Evolutionary conservation across 2,113 vertebrate species (phyloP).

Genomic region (Rhea pennata): DNA sequence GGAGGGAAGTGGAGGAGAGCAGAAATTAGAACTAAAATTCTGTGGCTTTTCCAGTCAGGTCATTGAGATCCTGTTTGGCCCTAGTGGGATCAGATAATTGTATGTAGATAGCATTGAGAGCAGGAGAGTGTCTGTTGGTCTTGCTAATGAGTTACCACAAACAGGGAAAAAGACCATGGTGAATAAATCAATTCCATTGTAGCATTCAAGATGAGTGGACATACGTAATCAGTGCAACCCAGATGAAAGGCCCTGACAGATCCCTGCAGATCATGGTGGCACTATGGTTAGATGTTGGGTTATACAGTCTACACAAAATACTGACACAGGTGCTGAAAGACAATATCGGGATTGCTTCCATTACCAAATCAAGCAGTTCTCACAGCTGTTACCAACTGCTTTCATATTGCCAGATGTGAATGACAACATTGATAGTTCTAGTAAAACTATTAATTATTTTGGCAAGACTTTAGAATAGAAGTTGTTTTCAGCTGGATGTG

Average conservation of each 20-base stretch:
- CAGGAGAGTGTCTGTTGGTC: not conserved
- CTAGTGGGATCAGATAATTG: not conserved
- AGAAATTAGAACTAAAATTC: not conserved
- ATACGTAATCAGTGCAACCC: not conserved
- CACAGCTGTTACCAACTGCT: conserved; percentile 55
- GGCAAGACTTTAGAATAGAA: conserved; percentile 31
- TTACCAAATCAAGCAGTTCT: conserved; percentile 38
- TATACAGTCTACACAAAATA: not conserved
- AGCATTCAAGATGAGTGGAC: not conserved
- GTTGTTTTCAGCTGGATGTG: conserved; percentile 45
- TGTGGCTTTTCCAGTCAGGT: not conserved
- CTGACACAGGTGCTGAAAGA: not conserved
- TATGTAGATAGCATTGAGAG: not conserved
- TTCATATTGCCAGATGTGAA: conserved; percentile 47
- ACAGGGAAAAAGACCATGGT: not conserved
- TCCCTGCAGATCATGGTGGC: not conserved
- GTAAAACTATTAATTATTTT: conserved; percentile 56
- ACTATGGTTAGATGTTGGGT: not conserved
- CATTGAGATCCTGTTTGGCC: not conserved
- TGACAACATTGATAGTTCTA: conserved; percentile 29
- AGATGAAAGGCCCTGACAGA: not conserved
- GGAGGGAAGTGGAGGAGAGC: not conserved
- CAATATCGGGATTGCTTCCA: conserved; percentile 17
- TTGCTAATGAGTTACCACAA: not conserved
- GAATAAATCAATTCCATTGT: not conserved